Evolutionary conservation across 2,888 invertebrate genomes (phyloP).

Genomic region (Zygogramma bicolorata): DNA sequence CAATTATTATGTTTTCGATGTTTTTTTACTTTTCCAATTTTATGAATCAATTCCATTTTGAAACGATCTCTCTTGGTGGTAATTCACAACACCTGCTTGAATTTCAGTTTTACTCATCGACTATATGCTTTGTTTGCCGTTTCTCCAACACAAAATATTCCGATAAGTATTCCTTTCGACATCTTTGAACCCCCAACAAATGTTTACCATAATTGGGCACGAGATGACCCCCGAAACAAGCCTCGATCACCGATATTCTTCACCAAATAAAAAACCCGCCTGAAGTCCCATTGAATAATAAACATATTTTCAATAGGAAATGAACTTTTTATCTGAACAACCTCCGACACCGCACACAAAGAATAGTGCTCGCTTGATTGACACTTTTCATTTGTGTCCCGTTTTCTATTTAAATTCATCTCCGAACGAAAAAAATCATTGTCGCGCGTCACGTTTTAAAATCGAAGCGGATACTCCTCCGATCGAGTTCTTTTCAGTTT

Average conservation of each 20-base stretch:
- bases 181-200: too few relatives aligned
- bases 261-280: slow-evolving; percentile 39
- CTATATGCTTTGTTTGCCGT: too few relatives aligned
- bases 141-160: too few relatives aligned
- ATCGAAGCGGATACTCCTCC: slow-evolving; percentile 50
- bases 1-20: too few relatives aligned
- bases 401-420: slow-evolving; percentile 59
- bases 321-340: slow-evolving; percentile 64
- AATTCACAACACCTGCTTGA: too few relatives aligned
- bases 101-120: too few relatives aligned
- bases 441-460: slow-evolving; percentile 57
- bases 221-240: not conserved
- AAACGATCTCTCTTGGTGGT: too few relatives aligned
- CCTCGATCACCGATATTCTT: not conserved
- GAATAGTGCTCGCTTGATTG: slow-evolving; percentile 56
- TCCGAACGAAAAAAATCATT: slow-evolving; percentile 55
- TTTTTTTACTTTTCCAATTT: too few relatives aligned
- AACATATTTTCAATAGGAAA: slow-evolving; percentile 62
- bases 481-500: slow-evolving; percentile 30
- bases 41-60: too few relatives aligned
- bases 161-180: too few relatives aligned
- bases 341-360: slow-evolving; percentile 58
- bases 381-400: slow-evolving; percentile 60
- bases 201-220: not conserved
- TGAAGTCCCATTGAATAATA: slow-evolving; percentile 52